phyloP scores from a whole-genome alignment of 2,797 vertebrate species.

The Lacerta viridis region DNA sequence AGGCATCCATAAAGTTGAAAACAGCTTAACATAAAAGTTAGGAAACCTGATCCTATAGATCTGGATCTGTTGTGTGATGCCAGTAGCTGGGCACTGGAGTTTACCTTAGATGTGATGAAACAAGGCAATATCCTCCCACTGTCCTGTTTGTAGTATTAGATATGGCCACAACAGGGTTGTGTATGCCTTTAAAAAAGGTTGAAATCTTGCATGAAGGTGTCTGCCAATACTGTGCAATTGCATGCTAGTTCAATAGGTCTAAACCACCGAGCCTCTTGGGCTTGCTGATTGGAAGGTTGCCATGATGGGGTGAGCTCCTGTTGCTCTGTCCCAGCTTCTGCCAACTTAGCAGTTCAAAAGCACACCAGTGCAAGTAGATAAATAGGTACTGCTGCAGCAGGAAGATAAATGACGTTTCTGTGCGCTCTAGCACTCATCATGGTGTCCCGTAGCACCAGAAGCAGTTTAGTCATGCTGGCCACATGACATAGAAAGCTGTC shows the following conservation, averaged over 20 bases:
- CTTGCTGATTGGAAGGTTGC: too few species aligned
- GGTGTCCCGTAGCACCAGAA: too few species aligned
- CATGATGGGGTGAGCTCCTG: too few species aligned
- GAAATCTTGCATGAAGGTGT: not conserved
- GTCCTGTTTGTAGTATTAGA: not conserved
- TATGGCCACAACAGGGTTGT: not conserved
- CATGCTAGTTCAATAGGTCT: not conserved
- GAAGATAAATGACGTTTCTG: too few species aligned
- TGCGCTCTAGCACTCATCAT: too few species aligned
- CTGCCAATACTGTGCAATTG: not conserved
- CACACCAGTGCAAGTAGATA: too few species aligned
- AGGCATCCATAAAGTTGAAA: not conserved
- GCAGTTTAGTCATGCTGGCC: too few species aligned
- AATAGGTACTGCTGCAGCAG: too few species aligned
- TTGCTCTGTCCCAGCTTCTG: too few species aligned
- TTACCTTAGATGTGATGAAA: not conserved
- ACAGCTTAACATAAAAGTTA: not conserved
- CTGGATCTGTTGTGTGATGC: not conserved
- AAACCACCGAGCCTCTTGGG: too few species aligned
- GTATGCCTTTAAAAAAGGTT: not conserved
- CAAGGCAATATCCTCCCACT: not conserved
- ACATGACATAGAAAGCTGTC: too few species aligned
- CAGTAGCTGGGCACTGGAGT: not conserved
- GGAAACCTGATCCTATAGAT: not conserved
- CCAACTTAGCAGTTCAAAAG: too few species aligned